Conservation (phyloP, 2,113 vertebrate species). For the Megaleporinus macrocephalus region DNA sequence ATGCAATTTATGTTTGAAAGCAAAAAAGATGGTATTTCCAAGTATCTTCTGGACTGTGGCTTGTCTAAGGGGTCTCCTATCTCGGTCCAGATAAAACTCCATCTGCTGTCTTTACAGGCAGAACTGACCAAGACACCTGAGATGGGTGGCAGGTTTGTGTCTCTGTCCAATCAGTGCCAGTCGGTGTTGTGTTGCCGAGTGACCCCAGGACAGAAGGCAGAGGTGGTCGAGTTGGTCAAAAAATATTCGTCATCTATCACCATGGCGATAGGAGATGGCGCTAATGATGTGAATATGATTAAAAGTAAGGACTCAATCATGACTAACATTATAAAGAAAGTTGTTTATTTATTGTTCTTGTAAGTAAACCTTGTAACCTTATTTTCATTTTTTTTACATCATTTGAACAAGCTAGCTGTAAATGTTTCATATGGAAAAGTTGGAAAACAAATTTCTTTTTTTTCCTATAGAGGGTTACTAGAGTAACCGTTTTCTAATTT, state of each 20-base stretch:
- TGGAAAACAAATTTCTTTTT: too few relatives aligned
- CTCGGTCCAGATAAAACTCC: neutral
- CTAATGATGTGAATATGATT: constrained; percentile 97
- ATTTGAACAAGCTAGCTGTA: too few relatives aligned
- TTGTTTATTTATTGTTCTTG: neutral
- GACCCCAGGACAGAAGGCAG: constrained; percentile 91
- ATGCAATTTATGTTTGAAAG: neutral
- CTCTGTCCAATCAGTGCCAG: constrained; percentile 83
- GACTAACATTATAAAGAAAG: neutral
- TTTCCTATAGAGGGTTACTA: too few relatives aligned
- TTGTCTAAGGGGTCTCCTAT: neutral
- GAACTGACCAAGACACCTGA: constrained; percentile 65
- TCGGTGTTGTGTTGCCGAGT: constrained; percentile 93
- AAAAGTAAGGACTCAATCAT: constrained; percentile 82
- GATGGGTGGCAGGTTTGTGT: constrained; percentile 78
- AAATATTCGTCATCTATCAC: constrained; percentile 82
- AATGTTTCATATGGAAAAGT: too few relatives aligned
- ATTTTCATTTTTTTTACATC: neutral
- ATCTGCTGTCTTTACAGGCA: constrained; percentile 53
- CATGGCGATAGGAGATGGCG: constrained; percentile 90
- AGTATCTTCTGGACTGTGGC: neutral
- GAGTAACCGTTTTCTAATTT: too few relatives aligned
- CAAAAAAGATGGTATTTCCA: neutral
- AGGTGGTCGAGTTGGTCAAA: constrained; percentile 84
- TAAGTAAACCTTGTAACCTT: neutral